Evolutionary conservation across 2,888 invertebrate genomes (phyloP), one percentile per base, ranked within the genome.

Genomic region (Furcula furcula): DNA sequence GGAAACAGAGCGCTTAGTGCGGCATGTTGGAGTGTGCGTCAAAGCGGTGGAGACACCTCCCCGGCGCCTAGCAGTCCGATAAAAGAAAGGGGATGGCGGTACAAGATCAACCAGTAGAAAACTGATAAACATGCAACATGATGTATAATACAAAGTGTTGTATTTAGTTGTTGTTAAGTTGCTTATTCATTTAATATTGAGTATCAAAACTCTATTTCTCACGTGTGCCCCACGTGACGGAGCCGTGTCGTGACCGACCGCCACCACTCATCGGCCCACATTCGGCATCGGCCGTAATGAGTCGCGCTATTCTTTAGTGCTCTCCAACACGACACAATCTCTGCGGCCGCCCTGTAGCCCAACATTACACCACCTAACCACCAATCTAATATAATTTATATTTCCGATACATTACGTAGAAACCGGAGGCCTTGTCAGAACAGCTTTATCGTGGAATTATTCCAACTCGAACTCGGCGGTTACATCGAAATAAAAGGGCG

Each of bases 311-410:
- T 69, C 74, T 76, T 82, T 82, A 83, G 68, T 80, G 68, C 75
- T 64, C 41, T 54, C 50, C 53, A 63, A 60, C 83, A 83, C 79
- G 81, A 72, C 66, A 76, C 59, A 59, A 47, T 45, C 48, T 59
- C 54, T 46, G 51, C 47, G 46, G 49, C 48, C 50, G 37, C 48
- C 35, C 47, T 51, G 45, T 51, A 41, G 43, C 48, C 39, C 21
- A 6, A 62, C 59, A 72, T 74, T 74, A 77, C 60, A 61, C 49
- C 45, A 55, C 43, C 59, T 36, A 72, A 76, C 71, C 76, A 55
- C 65, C 65, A 56, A 76, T 77, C 69, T 73, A 74, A 76, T 76
- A 75, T 76, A 76, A 81, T 80, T 80, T 75, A 71, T 79, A 73
- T 71, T 74, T 80, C 76, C 75, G 70, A 76, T 78, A 70, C 65